A percentile compares a stretch with the other conserved stretches of the same genome.
phyloP scores from a whole-genome alignment of 2,888 invertebrate genomes.

The Agonopterix heracliana region DNA sequence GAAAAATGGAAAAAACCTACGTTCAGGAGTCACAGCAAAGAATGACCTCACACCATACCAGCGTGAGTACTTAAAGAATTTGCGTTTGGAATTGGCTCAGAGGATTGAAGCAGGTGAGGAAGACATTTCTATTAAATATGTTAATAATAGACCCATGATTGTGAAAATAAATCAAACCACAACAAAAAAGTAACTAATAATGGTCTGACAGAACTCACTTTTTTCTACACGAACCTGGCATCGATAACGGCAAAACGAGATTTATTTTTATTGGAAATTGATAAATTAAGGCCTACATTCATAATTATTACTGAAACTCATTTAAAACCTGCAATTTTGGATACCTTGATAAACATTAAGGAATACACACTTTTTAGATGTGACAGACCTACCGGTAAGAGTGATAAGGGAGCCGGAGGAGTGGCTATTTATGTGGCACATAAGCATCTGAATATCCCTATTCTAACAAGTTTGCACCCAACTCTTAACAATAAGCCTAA shows the following conservation, averaged over 20 bases:
- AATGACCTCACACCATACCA: conserved; percentile 7
- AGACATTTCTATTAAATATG: conserved; percentile 5
- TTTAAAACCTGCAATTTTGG: conserved; percentile 1
- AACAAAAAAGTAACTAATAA: neutral
- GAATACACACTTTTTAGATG: conserved; percentile 6
- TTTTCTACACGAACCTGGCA: conserved; percentile 12
- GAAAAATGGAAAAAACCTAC: conserved; percentile 1
- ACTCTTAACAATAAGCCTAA: conserved; percentile 2
- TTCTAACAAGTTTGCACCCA: conserved; percentile 2
- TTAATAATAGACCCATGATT: conserved; percentile 5
- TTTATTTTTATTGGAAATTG: conserved; percentile 5
- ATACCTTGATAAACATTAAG: conserved; percentile 5
- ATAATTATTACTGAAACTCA: conserved; percentile 9
- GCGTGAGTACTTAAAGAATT: conserved; percentile 5
- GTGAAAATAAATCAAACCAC: conserved; percentile 2
- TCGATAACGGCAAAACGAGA: conserved; percentile 11
- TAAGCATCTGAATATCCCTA: neutral
- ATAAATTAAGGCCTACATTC: conserved; percentile 8
- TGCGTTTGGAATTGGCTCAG: neutral
- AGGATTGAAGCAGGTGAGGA: conserved; percentile 4
- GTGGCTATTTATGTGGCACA: conserved; percentile 7
- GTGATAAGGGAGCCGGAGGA: conserved; percentile 9
- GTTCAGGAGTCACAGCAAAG: neutral
- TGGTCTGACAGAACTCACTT: neutral
- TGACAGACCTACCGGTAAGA: conserved; percentile 5